Conservation (phyloP, 2,113 vertebrate genomes). For the Nothobranchius kuhntae region DNA sequence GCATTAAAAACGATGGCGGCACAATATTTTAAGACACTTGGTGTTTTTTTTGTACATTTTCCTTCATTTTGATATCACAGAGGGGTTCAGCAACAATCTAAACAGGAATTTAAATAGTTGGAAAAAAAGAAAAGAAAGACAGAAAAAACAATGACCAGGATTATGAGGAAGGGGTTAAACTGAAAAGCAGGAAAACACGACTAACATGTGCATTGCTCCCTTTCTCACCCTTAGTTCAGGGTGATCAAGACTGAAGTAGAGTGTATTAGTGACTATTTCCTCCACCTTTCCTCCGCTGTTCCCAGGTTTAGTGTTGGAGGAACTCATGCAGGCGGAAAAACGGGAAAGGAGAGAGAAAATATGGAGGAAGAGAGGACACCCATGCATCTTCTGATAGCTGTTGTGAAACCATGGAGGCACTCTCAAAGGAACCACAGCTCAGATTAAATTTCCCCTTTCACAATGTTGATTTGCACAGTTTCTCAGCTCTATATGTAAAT, state of each 20-base stretch:
- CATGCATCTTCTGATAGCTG: constrained; percentile 67
- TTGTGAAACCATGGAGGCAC: constrained; percentile 47
- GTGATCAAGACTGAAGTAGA: constrained; percentile 61
- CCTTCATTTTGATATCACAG: constrained; percentile 82
- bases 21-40: constrained; percentile 93
- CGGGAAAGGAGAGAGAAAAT: neutral
- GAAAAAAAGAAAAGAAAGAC: constrained; percentile 74
- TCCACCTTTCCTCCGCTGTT: constrained; percentile 26
- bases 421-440: constrained; percentile 23
- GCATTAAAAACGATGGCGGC: constrained; percentile 89
- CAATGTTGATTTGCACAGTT: neutral
- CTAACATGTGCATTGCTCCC: constrained; percentile 45
- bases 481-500: neutral
- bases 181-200: constrained; percentile 43
- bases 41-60: constrained; percentile 81
- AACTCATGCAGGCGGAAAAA: constrained; percentile 53
- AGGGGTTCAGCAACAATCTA: constrained; percentile 85
- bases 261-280: constrained; percentile 38
- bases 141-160: constrained; percentile 41
- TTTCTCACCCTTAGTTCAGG: constrained; percentile 46
- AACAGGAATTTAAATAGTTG: constrained; percentile 82
- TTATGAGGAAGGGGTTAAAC: constrained; percentile 63
- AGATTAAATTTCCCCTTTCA: neutral
- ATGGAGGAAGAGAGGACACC: constrained; percentile 15
- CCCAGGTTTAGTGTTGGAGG: constrained; percentile 53